Evolutionary conservation across 1,140 invertebrate genomes (phyloP).

Genomic region (Lordiphosa mommai): DNA sequence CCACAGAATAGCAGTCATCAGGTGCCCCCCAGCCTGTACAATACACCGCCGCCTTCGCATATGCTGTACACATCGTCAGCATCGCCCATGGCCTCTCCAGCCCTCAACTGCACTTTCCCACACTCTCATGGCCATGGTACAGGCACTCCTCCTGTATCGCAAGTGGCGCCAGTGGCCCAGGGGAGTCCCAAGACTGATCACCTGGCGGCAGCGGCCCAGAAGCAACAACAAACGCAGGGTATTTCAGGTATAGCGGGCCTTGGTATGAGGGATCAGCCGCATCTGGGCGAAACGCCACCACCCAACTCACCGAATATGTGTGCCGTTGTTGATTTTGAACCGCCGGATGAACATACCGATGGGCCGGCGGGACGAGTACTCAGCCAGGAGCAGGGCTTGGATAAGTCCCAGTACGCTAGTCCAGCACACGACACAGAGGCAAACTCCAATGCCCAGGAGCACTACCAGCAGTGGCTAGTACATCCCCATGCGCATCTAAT

Average conservation of each 20-base stretch:
- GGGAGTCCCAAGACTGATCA: slow-evolving; percentile 18
- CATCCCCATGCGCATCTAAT: slow-evolving; percentile 29
- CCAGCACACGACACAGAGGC: slow-evolving; percentile 18
- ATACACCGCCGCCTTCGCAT: slow-evolving; percentile 60
- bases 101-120: slow-evolving; percentile 57
- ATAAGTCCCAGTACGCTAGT: slow-evolving; percentile 30
- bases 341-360: slow-evolving; percentile 24
- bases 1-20: slow-evolving; percentile 55
- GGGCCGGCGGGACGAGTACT: slow-evolving; percentile 9
- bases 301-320: slow-evolving; percentile 70
- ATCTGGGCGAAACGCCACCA: slow-evolving; percentile 61
- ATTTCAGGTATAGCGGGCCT: background rate
- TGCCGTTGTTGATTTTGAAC: slow-evolving; percentile 55
- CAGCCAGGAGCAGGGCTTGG: slow-evolving; percentile 12
- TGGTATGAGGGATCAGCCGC: slow-evolving; percentile 40
- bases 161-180: slow-evolving; percentile 10
- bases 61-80: slow-evolving; percentile 54
- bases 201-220: background rate
- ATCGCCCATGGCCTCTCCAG: slow-evolving; percentile 71
- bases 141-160: slow-evolving; percentile 39
- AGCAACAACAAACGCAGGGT: slow-evolving; percentile 4
- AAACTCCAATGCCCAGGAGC: slow-evolving; percentile 17
- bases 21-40: slow-evolving; percentile 50
- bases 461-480: slow-evolving; percentile 57
- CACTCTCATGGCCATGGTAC: slow-evolving; percentile 33